A percentile compares a stretch with the other conserved stretches of the same genome.
These are phyloP conservation scores for Priocnemis perturbator DNA, from an alignment of 2,888 invertebrate species.

Conservation along the genomic window DNA sequence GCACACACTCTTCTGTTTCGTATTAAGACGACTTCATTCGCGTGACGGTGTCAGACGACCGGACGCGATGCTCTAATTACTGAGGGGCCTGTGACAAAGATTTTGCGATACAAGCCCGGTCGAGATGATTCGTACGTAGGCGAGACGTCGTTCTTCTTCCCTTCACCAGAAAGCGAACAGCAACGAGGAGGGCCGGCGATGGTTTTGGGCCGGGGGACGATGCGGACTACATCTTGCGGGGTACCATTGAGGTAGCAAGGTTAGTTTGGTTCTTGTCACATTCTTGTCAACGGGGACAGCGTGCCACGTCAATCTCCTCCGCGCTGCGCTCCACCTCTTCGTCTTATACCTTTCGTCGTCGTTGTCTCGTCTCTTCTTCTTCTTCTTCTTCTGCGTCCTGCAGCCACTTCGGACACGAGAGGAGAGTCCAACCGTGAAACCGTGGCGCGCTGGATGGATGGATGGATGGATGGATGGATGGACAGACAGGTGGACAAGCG, in stretches of 20 bases:
- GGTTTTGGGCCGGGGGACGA: slow-evolving; percentile 43
- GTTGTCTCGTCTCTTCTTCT: slow-evolving; percentile 16
- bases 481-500: slow-evolving; percentile 68
- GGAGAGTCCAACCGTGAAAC: slow-evolving; percentile 50
- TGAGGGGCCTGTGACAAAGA: slow-evolving; percentile 9
- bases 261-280: slow-evolving; percentile 73
- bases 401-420: slow-evolving; percentile 22
- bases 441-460: slow-evolving; percentile 58
- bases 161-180: slow-evolving; percentile 13
- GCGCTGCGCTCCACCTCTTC: slow-evolving; percentile 58
- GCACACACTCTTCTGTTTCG: no score
- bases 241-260: slow-evolving; percentile 63
- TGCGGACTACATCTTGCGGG: slow-evolving; percentile 57
- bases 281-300: slow-evolving; percentile 74
- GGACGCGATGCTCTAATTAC: slow-evolving; percentile 12
- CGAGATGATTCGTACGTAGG: no score
- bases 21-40: background rate
- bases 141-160: slow-evolving; percentile 25
- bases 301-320: slow-evolving; percentile 73
- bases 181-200: slow-evolving; percentile 14
- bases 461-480: slow-evolving; percentile 50
- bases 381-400: slow-evolving; percentile 29
- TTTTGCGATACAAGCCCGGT: no score
- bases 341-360: slow-evolving; percentile 33
- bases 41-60: no score